Conservation (phyloP, 2,888 invertebrate species). For the Ischnus inquisitorius region DNA sequence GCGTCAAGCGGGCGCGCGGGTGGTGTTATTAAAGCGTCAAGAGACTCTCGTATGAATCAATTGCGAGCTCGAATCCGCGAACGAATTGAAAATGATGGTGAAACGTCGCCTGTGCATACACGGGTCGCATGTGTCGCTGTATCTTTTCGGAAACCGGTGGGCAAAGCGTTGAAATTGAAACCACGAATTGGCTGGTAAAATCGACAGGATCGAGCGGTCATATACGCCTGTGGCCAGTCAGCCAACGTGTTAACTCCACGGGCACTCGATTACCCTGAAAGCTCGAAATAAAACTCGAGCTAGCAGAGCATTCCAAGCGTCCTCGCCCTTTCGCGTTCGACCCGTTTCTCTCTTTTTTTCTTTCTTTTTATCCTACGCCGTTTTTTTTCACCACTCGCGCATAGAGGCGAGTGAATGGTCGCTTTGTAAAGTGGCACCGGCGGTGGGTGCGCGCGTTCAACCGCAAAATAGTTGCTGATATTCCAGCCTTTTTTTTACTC, state of each 20-base stretch:
- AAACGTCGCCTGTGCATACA: conserved; percentile 8
- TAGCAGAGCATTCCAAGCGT: conserved; percentile 39
- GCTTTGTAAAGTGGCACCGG: conserved; percentile 19
- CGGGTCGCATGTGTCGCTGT: background rate
- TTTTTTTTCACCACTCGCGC: conserved; percentile 14
- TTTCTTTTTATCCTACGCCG: conserved; percentile 16
- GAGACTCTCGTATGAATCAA: conserved; percentile 1
- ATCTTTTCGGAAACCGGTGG: conserved; percentile 32
- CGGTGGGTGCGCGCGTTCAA: conserved; percentile 5
- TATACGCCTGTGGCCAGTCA: conserved; percentile 25
- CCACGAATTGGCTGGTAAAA: conserved; percentile 65
- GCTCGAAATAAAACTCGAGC: conserved; percentile 60
- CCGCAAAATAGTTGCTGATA: conserved; percentile 37
- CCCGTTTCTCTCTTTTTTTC: conserved; percentile 22
- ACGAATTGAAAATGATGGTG: conserved; percentile 8
- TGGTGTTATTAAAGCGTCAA: conserved; percentile 11
- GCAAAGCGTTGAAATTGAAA: conserved; percentile 63
- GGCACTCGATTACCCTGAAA: conserved; percentile 62
- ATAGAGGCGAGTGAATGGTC: conserved; percentile 27
- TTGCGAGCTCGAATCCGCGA: conserved; percentile 14
- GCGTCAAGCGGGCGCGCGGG: background rate
- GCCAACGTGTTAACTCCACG: conserved; percentile 52
- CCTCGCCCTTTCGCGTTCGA: conserved; percentile 69
- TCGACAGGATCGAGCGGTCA: conserved; percentile 31
- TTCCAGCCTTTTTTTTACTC: conserved; percentile 25